These are phyloP conservation scores for Nemurella pictetii DNA, from an alignment of 2,888 invertebrate genomes.

Conservation along the genomic window DNA sequence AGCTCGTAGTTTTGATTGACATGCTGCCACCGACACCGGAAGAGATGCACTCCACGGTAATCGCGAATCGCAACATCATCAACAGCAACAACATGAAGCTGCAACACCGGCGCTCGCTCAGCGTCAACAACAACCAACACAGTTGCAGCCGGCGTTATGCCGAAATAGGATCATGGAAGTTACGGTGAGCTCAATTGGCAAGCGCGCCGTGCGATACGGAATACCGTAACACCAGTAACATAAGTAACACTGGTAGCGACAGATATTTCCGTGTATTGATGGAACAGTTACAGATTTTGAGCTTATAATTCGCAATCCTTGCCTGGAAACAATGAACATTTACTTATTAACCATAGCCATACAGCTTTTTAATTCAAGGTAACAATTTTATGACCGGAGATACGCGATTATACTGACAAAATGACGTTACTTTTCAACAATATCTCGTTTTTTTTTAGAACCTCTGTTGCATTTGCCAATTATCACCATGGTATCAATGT, in stretches of 20 bases:
- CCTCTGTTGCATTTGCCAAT: too few species aligned
- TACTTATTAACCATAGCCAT: neutral
- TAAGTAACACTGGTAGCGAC: too few species aligned
- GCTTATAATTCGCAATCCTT: neutral
- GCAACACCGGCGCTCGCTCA: slow-evolving; percentile 15
- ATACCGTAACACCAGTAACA: too few species aligned
- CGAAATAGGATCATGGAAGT: slow-evolving; percentile 61
- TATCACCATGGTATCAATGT: too few species aligned
- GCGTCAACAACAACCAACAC: slow-evolving; percentile 45
- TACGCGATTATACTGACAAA: neutral
- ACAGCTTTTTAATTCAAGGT: neutral
- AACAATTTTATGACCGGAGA: neutral
- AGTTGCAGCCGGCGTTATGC: slow-evolving; percentile 59
- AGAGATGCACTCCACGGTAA: slow-evolving; percentile 7
- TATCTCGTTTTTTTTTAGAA: too few species aligned
- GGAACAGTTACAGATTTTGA: too few species aligned
- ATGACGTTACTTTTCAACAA: neutral
- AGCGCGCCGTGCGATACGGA: too few species aligned
- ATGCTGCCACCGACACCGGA: slow-evolving; percentile 29
- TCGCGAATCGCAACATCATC: slow-evolving; percentile 12
- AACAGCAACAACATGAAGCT: slow-evolving; percentile 24
- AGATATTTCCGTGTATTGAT: too few species aligned
- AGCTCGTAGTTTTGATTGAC: neutral
- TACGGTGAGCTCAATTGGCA: slow-evolving; percentile 39
- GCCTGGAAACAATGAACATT: neutral